Evolutionary conservation across 2,113 vertebrate genomes (phyloP), one percentile per base, ranked within the genome.

Genomic region (Uropsilus gracilis): DNA sequence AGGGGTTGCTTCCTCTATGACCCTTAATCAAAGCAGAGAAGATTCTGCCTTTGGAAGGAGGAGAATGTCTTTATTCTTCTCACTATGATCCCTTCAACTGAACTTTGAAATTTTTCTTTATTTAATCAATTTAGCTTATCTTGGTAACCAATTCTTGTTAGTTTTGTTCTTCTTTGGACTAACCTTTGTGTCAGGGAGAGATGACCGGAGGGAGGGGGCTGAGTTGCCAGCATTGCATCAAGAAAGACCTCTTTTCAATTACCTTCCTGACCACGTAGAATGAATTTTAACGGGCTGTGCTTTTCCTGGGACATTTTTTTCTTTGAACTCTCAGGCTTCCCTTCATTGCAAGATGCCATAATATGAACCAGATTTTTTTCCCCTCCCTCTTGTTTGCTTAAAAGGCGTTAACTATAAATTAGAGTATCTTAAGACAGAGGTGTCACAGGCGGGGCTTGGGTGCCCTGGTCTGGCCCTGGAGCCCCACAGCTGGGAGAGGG

Each of bases 331-430:
- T 82, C 95, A 73, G 81, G 93, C 95, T 96, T 97, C 87, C 85
- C 92, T 96, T 95, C 90, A 93, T 34, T 96, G 95, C 78, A 83
- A 96, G 85, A 90, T 96, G 89, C 96, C 8, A 10, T 97, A 98
- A 98, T 95, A 97, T 42, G 94, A 97, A 98, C 57, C 98, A 98
- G 96, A 95, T 97, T 97, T 88, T 68, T 44, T 64, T 71, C 66
- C 68, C 95, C 91, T 94, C 89, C 42, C 95, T 92, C 92, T 81
- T 94, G 88, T 95, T 97, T 97, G 94, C 85, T 95, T 98, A 96
- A 97, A 98, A 98, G 91, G 86, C 77, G 95, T 96, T 97, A 97
- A 96, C 81, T 95, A 94, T 87, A 96, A 96, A 96, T 97, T 86
- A 97, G 95, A 92, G 91, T 95, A 96, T 97, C 96, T 95, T 94